Evolutionary conservation across 2,888 invertebrate species (phyloP).

Genomic region (Flexamia atlantica): DNA sequence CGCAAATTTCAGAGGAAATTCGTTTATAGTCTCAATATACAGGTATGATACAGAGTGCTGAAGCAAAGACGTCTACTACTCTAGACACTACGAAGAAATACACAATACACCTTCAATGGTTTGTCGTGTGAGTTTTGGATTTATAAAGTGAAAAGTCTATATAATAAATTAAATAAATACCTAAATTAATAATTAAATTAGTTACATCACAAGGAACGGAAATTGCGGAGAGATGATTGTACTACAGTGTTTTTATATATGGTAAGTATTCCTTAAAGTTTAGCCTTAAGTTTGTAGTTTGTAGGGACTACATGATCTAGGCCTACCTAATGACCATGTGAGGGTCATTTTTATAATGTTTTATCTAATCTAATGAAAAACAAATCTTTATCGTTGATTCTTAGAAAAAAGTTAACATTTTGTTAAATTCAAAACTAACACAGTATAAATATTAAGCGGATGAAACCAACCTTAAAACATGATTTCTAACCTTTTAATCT

Average conservation of each 20-base stretch:
- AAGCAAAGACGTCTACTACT: conserved; percentile 33
- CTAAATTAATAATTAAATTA: neutral
- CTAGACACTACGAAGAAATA: conserved; percentile 42
- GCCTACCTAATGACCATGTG: too few species aligned
- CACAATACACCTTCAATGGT: neutral
- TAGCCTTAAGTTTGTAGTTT: too few species aligned
- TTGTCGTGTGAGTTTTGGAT: neutral
- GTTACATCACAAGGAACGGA: neutral
- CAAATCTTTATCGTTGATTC: too few species aligned
- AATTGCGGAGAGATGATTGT: neutral
- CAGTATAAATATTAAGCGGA: too few species aligned
- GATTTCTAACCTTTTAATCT: too few species aligned
- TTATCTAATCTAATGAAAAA: too few species aligned
- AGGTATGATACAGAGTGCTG: conserved; percentile 12
- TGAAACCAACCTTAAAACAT: too few species aligned
- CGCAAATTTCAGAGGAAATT: conserved; percentile 26
- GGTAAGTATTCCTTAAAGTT: too few species aligned
- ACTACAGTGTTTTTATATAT: neutral
- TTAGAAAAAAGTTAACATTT: too few species aligned
- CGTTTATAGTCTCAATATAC: conserved; percentile 50
- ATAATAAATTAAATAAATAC: conserved; percentile 64
- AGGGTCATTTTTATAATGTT: too few species aligned
- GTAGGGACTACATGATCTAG: too few species aligned
- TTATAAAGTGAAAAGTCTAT: conserved; percentile 37
- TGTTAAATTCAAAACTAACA: too few species aligned